A percentile compares a stretch with the other conserved stretches of the same genome.
phyloP scores from a whole-genome alignment of 2,888 invertebrate species.

The Vannuccia rotundouncinata region DNA sequence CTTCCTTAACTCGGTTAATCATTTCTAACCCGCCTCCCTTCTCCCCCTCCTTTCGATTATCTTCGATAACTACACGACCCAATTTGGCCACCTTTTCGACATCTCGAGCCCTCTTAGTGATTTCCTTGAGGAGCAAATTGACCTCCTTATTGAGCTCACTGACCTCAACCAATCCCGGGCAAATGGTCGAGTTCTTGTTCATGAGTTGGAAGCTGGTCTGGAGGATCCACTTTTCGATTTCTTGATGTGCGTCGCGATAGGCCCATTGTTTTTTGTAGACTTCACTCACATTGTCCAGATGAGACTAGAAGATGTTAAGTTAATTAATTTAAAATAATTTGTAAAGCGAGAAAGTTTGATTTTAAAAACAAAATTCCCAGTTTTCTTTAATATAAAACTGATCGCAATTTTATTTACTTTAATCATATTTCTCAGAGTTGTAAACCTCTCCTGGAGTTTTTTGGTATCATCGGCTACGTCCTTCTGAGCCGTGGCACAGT shows the following conservation, averaged over 20 bases:
- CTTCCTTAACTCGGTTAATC: not conserved
- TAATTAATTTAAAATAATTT: no score
- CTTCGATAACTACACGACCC: not conserved
- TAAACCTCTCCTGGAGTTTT: conserved; percentile 67
- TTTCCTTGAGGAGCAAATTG: not conserved
- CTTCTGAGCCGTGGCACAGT: conserved; percentile 63
- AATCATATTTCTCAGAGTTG: conserved; percentile 61
- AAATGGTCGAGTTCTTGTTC: conserved; percentile 88
- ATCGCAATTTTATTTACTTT: no score
- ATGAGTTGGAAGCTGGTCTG: conserved; percentile 89
- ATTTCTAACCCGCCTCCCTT: not conserved
- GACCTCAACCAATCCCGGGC: conserved; percentile 81
- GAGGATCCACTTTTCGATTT: conserved; percentile 86
- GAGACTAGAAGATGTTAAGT: no score
- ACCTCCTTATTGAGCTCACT: conserved; percentile 60
- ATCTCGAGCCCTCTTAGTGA: not conserved
- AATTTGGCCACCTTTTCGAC: not conserved
- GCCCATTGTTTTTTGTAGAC: conserved; percentile 66
- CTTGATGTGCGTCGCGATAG: conserved; percentile 81
- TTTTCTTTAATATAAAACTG: no score
- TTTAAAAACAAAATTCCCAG: no score
- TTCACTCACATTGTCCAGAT: conserved; percentile 62
- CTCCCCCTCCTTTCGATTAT: not conserved
- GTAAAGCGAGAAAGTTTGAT: no score
- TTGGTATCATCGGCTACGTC: conserved; percentile 66